Evolutionary conservation across 2,888 invertebrate genomes (phyloP).

Genomic region (Aporophyla lueneburgensis): DNA sequence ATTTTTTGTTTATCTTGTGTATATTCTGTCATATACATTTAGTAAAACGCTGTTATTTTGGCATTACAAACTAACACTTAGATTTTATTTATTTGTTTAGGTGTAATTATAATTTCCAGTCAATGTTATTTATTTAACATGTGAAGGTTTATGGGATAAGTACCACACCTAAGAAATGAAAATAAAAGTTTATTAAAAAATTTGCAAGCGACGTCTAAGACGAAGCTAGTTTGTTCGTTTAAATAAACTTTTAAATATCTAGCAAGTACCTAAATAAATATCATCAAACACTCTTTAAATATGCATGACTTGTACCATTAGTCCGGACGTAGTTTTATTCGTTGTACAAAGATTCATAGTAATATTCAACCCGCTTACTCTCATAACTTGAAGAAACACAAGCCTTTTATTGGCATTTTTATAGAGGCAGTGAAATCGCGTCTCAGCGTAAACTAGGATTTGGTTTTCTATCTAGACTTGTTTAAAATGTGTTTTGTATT

Average conservation of each 20-base stretch:
- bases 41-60: too few relatives aligned
- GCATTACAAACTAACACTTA: too few relatives aligned
- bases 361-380: slow-evolving; percentile 33
- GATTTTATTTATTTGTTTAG: too few relatives aligned
- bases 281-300: background rate
- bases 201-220: too few relatives aligned
- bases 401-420: slow-evolving; percentile 80
- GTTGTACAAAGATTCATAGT: background rate
- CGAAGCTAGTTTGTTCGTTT: too few relatives aligned
- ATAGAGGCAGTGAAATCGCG: slow-evolving; percentile 74
- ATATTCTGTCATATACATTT: too few relatives aligned
- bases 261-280: background rate
- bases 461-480: slow-evolving; percentile 65
- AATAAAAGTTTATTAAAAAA: too few relatives aligned
- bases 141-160: too few relatives aligned
- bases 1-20: too few relatives aligned
- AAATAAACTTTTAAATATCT: background rate
- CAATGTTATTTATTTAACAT: too few relatives aligned
- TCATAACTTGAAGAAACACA: slow-evolving; percentile 54
- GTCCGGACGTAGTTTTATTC: background rate
- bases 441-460: slow-evolving; percentile 73
- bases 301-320: background rate
- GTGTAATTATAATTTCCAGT: too few relatives aligned
- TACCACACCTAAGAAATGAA: too few relatives aligned
- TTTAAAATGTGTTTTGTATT: slow-evolving; percentile 36